Evolutionary conservation across 1,140 invertebrate species (phyloP), one percentile per base, ranked within the genome.

Genomic region (Bombus consobrinus): DNA sequence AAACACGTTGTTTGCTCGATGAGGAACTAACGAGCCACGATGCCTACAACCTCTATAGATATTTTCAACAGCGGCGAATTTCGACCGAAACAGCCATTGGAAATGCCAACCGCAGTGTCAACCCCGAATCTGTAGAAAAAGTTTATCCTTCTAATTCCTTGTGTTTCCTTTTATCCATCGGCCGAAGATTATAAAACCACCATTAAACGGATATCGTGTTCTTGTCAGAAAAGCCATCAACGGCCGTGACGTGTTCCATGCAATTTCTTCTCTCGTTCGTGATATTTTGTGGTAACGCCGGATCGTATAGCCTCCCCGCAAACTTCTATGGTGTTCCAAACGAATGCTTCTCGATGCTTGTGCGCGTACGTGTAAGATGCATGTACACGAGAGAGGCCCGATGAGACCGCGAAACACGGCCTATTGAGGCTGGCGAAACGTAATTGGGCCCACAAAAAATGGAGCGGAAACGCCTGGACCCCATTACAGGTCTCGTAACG

Each of bases 371-470:
- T 28, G 59, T 18, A n/a, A 1, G 59, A 57, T 18, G 62, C 77
- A 13, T 53, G 39, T 81, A 47, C 57, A 25, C 41, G 83, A 59
- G 75, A 79, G 53, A 62, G 69, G 76, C 47, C 81, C 88, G 86
- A 89, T 84, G 88, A 89, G 85, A 89, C 88, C 92, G 72, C 90
- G 89, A 90, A 92, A 91, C 85, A 77, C 64, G 85, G 69, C 73
- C 89, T 88, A 90, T 91, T 84, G 83, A 88, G 87, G 86, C 89
- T 88, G 86, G 87, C 87, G 82, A 91, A 92, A 89, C 83, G 86
- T 92, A 93, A 94, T 94, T 94, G 88, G 90, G 91, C 83, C 78
- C 82, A 88, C 85, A 91, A 91, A 94, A 94, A 94, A 93, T 92
- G 83, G 92, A 94, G 88, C 93, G 94, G 93, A 94, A 94, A 94